A percentile compares a stretch with the other conserved stretches of the same genome.
These are phyloP conservation scores for Lacerta agilis DNA, from an alignment of 2,797 vertebrate genomes.

Conservation along the genomic window DNA sequence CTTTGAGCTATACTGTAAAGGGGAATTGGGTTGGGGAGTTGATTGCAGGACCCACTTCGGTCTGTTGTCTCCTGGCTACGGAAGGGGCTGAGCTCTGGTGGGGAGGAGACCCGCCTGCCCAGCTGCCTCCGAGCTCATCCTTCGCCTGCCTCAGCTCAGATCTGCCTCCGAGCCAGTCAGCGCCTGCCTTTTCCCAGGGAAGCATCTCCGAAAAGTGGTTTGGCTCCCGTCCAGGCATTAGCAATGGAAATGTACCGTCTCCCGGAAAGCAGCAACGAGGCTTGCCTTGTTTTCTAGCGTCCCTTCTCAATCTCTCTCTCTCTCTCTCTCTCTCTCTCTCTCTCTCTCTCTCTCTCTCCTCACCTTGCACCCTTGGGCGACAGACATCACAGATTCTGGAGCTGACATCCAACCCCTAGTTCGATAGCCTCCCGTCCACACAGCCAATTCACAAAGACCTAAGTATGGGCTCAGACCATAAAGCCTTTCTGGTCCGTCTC, in stretches of 20 bases:
- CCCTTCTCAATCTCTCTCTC: too few relatives aligned
- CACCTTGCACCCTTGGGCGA: background rate
- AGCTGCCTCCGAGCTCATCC: background rate
- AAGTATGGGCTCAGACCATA: too few relatives aligned
- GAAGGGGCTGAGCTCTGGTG: background rate
- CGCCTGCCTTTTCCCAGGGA: slow-evolving; percentile 34
- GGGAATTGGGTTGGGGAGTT: background rate
- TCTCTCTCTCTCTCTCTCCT: background rate
- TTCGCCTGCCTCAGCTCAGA: background rate
- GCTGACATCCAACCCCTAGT: too few relatives aligned
- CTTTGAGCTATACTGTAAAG: background rate
- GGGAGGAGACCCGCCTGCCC: background rate
- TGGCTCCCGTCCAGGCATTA: slow-evolving; percentile 57
- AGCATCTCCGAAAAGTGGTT: slow-evolving; percentile 32
- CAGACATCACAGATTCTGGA: too few relatives aligned
- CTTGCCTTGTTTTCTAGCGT: too few relatives aligned
- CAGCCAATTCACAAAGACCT: too few relatives aligned
- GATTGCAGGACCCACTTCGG: background rate
- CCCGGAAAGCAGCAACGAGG: slow-evolving; percentile 14
- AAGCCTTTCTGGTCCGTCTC: too few relatives aligned
- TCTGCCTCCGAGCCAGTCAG: background rate
- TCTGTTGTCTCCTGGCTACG: background rate
- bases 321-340: too few relatives aligned
- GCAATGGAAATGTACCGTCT: slow-evolving; percentile 52
- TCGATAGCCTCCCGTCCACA: too few relatives aligned